Evolutionary conservation across 2,113 vertebrate species (phyloP).

Genomic region (Rhinolophus sinicus): DNA sequence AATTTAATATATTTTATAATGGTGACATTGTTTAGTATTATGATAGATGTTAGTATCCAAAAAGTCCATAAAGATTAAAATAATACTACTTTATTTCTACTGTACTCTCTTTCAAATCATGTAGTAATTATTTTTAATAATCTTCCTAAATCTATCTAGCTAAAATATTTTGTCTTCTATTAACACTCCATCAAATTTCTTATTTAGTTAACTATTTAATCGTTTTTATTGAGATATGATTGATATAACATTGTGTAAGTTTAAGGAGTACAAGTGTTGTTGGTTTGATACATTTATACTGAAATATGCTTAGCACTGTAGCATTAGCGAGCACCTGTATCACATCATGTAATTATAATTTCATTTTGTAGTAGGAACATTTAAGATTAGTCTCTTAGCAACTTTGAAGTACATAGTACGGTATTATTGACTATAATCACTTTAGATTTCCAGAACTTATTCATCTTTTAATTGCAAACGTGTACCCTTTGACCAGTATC

Average conservation of each 20-base stretch:
- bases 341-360: background rate
- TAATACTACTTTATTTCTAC: background rate
- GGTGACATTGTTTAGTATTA: background rate
- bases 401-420: background rate
- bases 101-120: background rate
- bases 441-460: background rate
- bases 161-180: background rate
- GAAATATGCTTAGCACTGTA: background rate
- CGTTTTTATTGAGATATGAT: background rate
- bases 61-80: conserved; percentile 31
- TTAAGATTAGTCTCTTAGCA: background rate
- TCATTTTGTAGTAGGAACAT: background rate
- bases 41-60: background rate
- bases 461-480: background rate
- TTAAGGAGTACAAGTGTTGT: background rate
- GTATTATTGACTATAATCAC: background rate
- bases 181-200: background rate
- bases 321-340: background rate
- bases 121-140: conserved; percentile 20
- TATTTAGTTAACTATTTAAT: conserved; percentile 19
- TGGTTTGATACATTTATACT: background rate
- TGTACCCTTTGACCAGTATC: background rate
- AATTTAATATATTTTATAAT: background rate
- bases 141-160: background rate
- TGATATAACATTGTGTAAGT: background rate